These are phyloP conservation scores for Drosophila hamatofila DNA, from an alignment of 2,888 invertebrate species.

Conservation along the genomic window DNA sequence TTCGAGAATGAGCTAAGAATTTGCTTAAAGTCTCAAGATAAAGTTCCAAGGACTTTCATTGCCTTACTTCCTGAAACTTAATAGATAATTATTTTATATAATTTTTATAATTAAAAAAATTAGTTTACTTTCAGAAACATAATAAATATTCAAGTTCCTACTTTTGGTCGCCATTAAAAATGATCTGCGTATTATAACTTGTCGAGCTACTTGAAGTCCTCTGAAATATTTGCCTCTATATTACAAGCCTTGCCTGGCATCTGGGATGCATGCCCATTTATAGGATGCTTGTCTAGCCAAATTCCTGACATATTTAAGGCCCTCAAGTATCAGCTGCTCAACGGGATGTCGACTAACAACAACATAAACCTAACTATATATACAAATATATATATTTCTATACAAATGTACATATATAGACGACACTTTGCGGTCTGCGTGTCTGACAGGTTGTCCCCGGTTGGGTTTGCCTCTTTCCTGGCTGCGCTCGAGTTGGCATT, in stretches of 20 bases:
- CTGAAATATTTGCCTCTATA: not conserved
- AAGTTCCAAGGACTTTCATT: too few species aligned
- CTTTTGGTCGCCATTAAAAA: too few species aligned
- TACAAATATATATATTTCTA: conserved; percentile 26
- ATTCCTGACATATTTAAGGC: conserved; percentile 12
- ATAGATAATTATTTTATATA: too few species aligned
- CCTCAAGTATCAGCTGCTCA: conserved; percentile 7
- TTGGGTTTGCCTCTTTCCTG: conserved; percentile 16
- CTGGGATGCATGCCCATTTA: not conserved
- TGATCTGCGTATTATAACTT: too few species aligned
- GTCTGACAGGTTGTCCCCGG: conserved; percentile 34
- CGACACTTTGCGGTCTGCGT: conserved; percentile 60
- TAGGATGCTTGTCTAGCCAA: not conserved
- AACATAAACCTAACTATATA: conserved; percentile 49
- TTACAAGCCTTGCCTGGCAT: not conserved
- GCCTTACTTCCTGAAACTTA: too few species aligned
- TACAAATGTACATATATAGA: conserved; percentile 13
- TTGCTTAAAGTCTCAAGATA: too few species aligned
- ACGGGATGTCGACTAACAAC: conserved; percentile 18
- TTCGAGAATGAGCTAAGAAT: too few species aligned
- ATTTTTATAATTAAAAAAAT: too few species aligned
- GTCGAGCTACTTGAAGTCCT: not conserved
- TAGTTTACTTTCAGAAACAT: not conserved
- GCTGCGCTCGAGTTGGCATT: conserved; percentile 57
- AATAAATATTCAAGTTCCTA: not conserved